Conservation (phyloP, 2,113 vertebrate genomes). For the Eubucco bourcierii region DNA sequence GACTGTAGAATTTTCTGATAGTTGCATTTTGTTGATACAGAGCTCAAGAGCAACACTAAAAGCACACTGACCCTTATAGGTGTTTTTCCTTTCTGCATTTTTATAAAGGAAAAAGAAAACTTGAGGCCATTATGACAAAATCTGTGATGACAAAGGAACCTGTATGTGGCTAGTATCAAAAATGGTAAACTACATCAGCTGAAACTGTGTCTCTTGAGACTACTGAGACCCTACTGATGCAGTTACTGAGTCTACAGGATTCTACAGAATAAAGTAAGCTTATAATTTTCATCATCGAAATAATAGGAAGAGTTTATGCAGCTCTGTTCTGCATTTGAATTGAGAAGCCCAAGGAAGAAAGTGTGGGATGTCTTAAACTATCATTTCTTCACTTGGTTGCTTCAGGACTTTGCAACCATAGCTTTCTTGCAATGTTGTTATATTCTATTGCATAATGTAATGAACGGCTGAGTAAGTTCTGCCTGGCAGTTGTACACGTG, state of each 20-base stretch:
- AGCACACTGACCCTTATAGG: not conserved
- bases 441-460: constrained; percentile 24
- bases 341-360: not conserved
- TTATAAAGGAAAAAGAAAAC: not conserved
- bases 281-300: not conserved
- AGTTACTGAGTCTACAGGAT: not conserved
- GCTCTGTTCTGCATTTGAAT: not conserved
- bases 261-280: not conserved
- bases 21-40: not conserved
- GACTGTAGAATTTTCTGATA: not conserved
- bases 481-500: not conserved
- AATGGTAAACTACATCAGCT: not conserved
- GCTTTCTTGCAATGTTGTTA: not conserved
- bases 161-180: not conserved
- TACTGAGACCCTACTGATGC: not conserved
- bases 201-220: not conserved
- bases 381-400: not conserved
- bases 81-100: not conserved
- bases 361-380: not conserved
- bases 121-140: not conserved
- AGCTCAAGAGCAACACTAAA: not conserved
- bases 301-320: not conserved
- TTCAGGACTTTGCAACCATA: not conserved
- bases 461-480: not conserved
- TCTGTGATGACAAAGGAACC: not conserved